phyloP scores from a whole-genome alignment of 2,888 invertebrate genomes.

The Patella depressa region DNA sequence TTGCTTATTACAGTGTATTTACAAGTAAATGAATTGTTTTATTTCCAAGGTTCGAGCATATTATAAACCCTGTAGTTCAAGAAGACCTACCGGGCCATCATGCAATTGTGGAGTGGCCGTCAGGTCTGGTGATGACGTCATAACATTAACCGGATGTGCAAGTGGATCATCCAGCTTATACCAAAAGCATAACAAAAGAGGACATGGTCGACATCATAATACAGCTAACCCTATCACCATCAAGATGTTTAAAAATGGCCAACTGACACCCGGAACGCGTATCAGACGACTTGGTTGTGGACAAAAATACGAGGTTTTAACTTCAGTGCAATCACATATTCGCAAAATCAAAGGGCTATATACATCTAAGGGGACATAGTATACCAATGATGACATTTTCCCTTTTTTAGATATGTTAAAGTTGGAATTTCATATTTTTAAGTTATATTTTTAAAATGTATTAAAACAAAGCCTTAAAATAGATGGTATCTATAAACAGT shows the following conservation, averaged over 20 bases:
- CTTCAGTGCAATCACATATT: neutral
- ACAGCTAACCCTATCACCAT: conserved; percentile 38
- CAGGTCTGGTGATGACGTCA: conserved; percentile 58
- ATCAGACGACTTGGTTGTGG: conserved; percentile 53
- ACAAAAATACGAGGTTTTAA: conserved; percentile 53
- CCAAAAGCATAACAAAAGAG: conserved; percentile 2
- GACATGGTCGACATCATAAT: conserved; percentile 31
- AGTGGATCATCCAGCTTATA: conserved; percentile 14
- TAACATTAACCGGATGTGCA: conserved; percentile 50
- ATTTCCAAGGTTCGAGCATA: neutral
- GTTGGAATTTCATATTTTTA: no score
- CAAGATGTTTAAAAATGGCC: conserved; percentile 54
- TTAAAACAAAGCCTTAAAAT: no score
- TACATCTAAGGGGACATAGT: neutral
- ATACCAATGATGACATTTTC: neutral
- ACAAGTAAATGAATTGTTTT: no score
- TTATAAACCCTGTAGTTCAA: neutral
- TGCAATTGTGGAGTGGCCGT: conserved; percentile 56
- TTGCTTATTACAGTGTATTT: no score
- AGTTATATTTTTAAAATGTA: no score
- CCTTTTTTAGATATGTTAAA: neutral
- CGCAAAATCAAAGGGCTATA: no score
- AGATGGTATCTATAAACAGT: no score
- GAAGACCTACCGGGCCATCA: conserved; percentile 33
- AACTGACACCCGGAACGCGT: conserved; percentile 50